Percentiles rank a stretch among this genome's conserved stretches.
These are phyloP conservation scores for Charadrius vociferus DNA, from an alignment of 2,113 vertebrate genomes.

Conservation along the genomic window DNA sequence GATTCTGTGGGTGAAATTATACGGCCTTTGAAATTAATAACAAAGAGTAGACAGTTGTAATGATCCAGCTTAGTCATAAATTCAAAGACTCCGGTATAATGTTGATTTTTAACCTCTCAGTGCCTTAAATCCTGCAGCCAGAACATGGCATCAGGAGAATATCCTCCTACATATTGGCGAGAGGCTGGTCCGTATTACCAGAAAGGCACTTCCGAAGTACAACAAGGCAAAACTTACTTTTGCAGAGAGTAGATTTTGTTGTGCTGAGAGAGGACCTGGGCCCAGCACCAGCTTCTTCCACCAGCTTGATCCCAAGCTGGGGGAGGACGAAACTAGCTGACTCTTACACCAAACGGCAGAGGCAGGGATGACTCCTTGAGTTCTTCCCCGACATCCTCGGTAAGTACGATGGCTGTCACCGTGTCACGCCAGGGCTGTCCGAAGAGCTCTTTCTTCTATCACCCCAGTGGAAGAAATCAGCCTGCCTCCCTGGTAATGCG, in stretches of 20 bases:
- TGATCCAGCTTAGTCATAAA: not conserved
- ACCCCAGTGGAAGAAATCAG: rapidly evolving
- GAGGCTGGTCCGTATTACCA: not conserved
- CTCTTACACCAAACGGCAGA: not conserved
- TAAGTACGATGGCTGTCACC: rapidly evolving
- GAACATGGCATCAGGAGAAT: not conserved
- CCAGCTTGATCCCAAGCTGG: not conserved
- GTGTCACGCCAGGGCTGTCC: not conserved
- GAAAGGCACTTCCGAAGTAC: not conserved
- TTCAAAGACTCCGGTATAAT: not conserved
- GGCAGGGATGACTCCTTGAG: rapidly evolving
- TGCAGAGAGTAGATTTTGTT: not conserved
- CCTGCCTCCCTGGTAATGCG: rapidly evolving
- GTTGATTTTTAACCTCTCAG: not conserved
- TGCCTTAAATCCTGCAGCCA: not conserved
- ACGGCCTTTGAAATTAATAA: not conserved
- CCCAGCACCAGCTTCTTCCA: not conserved
- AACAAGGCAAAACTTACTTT: not conserved
- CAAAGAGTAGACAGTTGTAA: not conserved
- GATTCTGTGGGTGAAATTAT: not conserved
- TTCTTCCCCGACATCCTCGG: not conserved
- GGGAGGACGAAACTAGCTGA: not conserved
- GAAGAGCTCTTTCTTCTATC: not conserved
- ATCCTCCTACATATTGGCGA: rapidly evolving
- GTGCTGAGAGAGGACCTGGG: rapidly evolving